Percentiles rank a stretch among this genome's conserved stretches.
Evolutionary conservation across 2,113 vertebrate genomes (phyloP).

Genomic region (Campylorhamphus procurvoides): DNA sequence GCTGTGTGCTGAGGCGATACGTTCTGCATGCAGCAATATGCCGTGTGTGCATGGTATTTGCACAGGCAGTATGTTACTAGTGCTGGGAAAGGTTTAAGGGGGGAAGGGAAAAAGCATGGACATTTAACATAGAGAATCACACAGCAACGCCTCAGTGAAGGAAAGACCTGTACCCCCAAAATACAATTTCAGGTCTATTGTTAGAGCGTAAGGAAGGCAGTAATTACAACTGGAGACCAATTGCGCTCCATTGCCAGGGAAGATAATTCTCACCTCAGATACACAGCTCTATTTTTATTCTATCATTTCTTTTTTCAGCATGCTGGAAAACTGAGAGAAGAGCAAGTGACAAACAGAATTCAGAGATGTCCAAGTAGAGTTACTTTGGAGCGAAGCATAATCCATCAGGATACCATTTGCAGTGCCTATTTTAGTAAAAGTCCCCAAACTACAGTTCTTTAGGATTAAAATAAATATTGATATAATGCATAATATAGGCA

Average conservation of each 20-base stretch:
- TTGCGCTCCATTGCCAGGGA: background rate
- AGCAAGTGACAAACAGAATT: conserved; percentile 32
- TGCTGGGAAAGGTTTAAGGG: background rate
- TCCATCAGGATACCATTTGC: conserved; percentile 11
- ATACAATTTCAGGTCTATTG: conserved; percentile 25
- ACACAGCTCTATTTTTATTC: conserved; percentile 45
- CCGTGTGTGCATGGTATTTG: background rate
- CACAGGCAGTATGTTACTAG: background rate
- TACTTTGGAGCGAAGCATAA: conserved; percentile 4
- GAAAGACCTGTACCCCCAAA: background rate
- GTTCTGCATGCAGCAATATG: background rate
- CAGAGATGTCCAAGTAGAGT: conserved; percentile 30
- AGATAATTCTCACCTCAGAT: conserved; percentile 34
- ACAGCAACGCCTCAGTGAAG: background rate
- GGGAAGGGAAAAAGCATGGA: background rate
- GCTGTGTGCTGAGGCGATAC: background rate
- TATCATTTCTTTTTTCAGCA: conserved; percentile 20
- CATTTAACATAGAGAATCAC: background rate
- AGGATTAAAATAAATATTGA: conserved; percentile 54
- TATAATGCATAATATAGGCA: conserved; percentile 4
- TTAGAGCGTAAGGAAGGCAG: background rate
- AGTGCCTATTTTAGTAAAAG: conserved; percentile 29
- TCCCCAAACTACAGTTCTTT: background rate
- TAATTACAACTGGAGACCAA: conserved; percentile 25
- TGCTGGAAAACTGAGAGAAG: conserved; percentile 15